These are phyloP conservation scores for Dunckerocampus dactyliophorus DNA, from an alignment of 2,113 vertebrate species.

Conservation along the genomic window DNA sequence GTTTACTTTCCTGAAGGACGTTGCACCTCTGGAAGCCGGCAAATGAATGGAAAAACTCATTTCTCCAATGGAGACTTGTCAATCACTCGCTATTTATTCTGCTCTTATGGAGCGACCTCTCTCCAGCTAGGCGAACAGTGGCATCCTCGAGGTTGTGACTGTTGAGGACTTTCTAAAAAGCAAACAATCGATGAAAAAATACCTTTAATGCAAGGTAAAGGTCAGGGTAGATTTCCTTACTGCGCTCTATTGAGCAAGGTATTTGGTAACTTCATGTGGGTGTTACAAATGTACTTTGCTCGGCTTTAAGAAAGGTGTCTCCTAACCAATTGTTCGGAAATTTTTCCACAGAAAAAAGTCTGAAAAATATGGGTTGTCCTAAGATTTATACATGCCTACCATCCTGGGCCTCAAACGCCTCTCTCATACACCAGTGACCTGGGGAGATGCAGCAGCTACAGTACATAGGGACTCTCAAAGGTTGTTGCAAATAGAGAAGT, in stretches of 20 bases:
- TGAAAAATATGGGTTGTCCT: too few relatives aligned
- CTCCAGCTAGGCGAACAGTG: slow-evolving; percentile 59
- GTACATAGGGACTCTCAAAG: too few relatives aligned
- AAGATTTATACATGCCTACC: too few relatives aligned
- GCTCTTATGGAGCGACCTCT: slow-evolving; percentile 63
- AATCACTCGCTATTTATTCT: slow-evolving; percentile 69
- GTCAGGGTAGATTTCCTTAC: neutral
- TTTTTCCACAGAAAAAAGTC: too few relatives aligned
- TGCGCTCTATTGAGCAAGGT: neutral
- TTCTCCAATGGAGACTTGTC: slow-evolving; percentile 67
- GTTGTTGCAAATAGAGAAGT: too few relatives aligned
- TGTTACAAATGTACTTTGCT: neutral
- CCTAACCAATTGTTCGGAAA: too few relatives aligned
- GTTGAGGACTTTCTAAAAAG: slow-evolving; percentile 61
- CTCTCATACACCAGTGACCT: too few relatives aligned
- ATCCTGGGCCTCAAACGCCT: too few relatives aligned
- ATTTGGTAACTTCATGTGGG: neutral
- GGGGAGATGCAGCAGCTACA: too few relatives aligned
- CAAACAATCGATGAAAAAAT: neutral
- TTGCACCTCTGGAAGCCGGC: slow-evolving; percentile 60
- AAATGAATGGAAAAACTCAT: slow-evolving; percentile 61
- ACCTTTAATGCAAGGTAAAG: slow-evolving; percentile 11
- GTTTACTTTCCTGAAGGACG: slow-evolving; percentile 72
- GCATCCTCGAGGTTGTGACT: slow-evolving; percentile 41
- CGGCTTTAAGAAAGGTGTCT: too few relatives aligned